Conservation (phyloP, 2,113 vertebrate genomes). For the Myxocyprinus asiaticus region DNA sequence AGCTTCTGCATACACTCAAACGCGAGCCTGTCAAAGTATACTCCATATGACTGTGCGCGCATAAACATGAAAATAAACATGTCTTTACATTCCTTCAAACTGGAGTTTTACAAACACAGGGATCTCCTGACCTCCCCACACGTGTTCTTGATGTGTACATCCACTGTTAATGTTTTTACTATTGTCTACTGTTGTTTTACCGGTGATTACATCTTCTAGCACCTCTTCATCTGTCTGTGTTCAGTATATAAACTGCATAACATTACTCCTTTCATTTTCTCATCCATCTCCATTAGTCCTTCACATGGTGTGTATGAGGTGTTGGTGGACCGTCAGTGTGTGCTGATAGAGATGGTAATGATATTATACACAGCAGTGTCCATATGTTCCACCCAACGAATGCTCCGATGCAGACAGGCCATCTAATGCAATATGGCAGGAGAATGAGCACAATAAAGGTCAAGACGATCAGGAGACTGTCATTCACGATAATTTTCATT, state of each 20-base stretch:
- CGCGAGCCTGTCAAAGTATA: too few species aligned
- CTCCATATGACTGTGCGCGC: too few species aligned
- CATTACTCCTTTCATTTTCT: neutral
- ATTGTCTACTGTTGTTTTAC: too few species aligned
- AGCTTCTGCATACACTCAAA: too few species aligned
- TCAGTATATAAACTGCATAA: neutral
- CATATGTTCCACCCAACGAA: constrained; percentile 26
- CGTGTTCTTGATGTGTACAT: too few species aligned
- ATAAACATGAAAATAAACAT: too few species aligned
- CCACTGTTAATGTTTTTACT: too few species aligned
- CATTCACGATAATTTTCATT: constrained; percentile 28
- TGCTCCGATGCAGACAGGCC: constrained; percentile 12
- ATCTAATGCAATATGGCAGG: constrained; percentile 34
- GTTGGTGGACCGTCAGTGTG: neutral
- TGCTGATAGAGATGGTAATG: constrained; percentile 19
- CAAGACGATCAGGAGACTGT: constrained; percentile 22
- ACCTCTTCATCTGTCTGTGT: too few species aligned
- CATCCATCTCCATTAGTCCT: constrained; percentile 7
- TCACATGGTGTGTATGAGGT: neutral
- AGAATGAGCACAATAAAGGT: constrained; percentile 21
- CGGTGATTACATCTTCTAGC: too few species aligned
- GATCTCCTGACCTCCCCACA: too few species aligned
- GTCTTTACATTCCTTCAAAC: too few species aligned
- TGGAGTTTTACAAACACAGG: too few species aligned
- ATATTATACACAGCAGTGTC: constrained; percentile 34